Percentiles rank a stretch among this genome's conserved stretches.
Conservation (phyloP, 2,113 vertebrate species). For the Geococcyx californianus region DNA sequence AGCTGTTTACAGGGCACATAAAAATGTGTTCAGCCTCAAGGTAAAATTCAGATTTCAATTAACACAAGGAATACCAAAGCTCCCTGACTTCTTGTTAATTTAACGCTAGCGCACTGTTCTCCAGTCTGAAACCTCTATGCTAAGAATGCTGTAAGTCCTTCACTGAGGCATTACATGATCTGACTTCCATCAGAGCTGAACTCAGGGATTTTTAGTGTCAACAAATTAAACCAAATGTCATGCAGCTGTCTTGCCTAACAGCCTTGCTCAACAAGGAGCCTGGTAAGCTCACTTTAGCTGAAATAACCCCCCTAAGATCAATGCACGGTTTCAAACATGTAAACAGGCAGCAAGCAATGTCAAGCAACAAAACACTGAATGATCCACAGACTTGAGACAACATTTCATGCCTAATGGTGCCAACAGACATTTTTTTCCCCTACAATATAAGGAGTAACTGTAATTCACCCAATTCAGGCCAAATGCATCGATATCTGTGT, state of each 20-base stretch:
- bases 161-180: background rate
- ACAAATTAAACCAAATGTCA: conserved; percentile 59
- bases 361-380: background rate
- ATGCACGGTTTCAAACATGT: background rate
- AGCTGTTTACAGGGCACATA: background rate
- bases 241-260: conserved; percentile 30
- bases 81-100: background rate
- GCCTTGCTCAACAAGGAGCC: background rate
- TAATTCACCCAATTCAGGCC: background rate
- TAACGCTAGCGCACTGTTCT: background rate
- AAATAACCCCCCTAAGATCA: conserved; percentile 22
- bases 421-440: background rate
- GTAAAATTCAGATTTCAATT: background rate
- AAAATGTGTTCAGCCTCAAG: background rate
- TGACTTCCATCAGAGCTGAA: conserved; percentile 21
- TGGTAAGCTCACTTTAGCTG: background rate
- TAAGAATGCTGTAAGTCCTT: background rate
- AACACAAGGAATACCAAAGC: background rate
- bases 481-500: background rate
- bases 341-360: conserved; percentile 8
- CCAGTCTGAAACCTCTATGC: background rate
- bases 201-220: conserved; percentile 31
- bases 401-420: background rate
- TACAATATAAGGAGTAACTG: background rate
- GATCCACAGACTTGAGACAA: background rate